Evolutionary conservation across 2,113 vertebrate genomes (phyloP).

Genomic region (Spilogale gracilis): DNA sequence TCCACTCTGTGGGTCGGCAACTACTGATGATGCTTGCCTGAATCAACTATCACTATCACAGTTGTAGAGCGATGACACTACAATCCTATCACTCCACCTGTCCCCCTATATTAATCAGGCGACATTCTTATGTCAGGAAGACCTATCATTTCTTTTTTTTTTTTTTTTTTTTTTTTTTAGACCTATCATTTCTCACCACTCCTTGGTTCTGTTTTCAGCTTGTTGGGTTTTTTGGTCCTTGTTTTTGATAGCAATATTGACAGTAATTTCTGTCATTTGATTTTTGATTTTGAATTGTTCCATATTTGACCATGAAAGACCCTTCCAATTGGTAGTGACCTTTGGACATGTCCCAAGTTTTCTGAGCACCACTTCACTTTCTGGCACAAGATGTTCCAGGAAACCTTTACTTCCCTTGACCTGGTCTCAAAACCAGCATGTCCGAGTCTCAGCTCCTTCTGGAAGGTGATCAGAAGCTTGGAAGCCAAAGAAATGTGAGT

Average conservation of each 20-base stretch:
- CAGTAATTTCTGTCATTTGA: neutral
- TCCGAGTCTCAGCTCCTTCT: neutral
- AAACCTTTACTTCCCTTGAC: neutral
- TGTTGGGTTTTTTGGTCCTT: neutral
- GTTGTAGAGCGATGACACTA: neutral
- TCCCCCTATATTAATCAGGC: neutral
- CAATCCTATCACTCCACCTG: neutral
- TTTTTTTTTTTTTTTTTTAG: no score
- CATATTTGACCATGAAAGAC: neutral
- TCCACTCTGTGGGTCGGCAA: neutral
- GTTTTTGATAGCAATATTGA: neutral
- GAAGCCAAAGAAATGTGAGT: neutral
- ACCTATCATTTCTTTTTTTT: constrained; percentile 31
- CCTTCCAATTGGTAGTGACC: neutral
- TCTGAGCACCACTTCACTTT: constrained; percentile 1
- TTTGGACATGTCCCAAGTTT: neutral
- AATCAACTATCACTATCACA: neutral
- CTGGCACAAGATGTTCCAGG: neutral
- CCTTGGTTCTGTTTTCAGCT: neutral
- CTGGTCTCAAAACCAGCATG: neutral
- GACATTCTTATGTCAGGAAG: neutral
- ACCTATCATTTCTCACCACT: neutral
- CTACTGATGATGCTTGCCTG: neutral
- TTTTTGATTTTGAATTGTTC: neutral
- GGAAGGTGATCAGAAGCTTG: neutral